Evolutionary conservation across 2,797 vertebrate genomes (phyloP).

Genomic region (Adelosebastes latens): DNA sequence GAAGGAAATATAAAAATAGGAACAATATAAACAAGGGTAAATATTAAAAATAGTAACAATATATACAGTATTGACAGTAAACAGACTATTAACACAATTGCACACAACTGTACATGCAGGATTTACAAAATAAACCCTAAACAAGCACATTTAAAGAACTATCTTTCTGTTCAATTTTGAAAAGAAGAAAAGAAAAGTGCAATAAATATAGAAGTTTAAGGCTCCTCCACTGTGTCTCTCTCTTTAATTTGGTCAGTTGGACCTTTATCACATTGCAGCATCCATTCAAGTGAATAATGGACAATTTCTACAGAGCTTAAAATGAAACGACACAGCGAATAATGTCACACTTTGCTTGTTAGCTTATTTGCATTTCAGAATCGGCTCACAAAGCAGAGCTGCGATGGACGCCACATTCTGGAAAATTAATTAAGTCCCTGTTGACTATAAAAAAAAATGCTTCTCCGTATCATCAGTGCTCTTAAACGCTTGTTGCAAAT

Average conservation of each 20-base stretch:
- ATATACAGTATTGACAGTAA: too few species aligned
- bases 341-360: conserved; percentile 52
- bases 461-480: conserved; percentile 42
- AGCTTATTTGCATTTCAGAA: conserved; percentile 55
- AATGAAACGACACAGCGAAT: conserved; percentile 42
- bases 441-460: conserved; percentile 39
- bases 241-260: not conserved
- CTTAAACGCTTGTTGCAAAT: conserved; percentile 49
- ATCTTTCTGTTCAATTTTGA: not conserved
- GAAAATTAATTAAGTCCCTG: conserved; percentile 61
- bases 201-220: not conserved
- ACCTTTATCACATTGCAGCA: conserved; percentile 18
- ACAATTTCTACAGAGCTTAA: conserved; percentile 28
- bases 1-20: too few species aligned
- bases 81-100: too few species aligned
- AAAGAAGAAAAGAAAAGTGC: too few species aligned
- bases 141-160: not conserved
- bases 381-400: conserved; percentile 46
- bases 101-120: not conserved
- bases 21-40: too few species aligned
- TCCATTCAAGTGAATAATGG: conserved; percentile 31
- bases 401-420: conserved; percentile 31
- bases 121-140: not conserved
- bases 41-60: too few species aligned
- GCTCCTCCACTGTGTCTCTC: not conserved